Evolutionary conservation across 1,140 invertebrate genomes (phyloP), one percentile per base, ranked within the genome.

Genomic region (Leguminivora glycinivorella): DNA sequence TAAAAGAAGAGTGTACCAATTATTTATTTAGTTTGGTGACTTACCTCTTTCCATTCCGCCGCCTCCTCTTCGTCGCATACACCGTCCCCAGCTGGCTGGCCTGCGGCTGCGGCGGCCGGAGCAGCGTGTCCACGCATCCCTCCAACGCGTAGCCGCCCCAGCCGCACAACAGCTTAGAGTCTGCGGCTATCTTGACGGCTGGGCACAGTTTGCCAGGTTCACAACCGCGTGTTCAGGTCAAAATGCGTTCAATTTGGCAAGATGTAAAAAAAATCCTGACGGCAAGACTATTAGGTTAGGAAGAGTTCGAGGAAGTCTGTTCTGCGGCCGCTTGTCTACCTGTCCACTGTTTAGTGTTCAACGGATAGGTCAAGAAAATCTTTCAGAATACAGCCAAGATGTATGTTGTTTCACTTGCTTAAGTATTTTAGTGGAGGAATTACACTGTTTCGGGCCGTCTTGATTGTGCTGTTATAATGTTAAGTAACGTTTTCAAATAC

Each of bases 11-110:
- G n/a, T n/a, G n/a, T n/a, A n/a, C n/a, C n/a, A 38, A 6, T 38
- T 38, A 12, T 12, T 38, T 38, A 38, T 9, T 14, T 9, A 38
- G 4, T 12, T 38, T 22, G 2, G 58, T 68, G 31, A 79, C 93
- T 92, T 92, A 98, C 98, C 97, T 98, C 93, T 98, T 98, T 76
- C 97, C 97, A 91, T 98, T 98, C 80, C 97, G 93, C 82, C 98
- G 93, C 85, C 98, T 93, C 80, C 98, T 92, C 89, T 98, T 99
- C 70, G 98, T 98, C 70, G 97, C 97, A 89, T 98, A 98, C 82
- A 98, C 98, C 78, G 98, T 98, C 72, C 97, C 96, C 76, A 98
- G 94, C 83, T 98, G 97, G 92, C 96, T 97, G 93, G 97, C 75
- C 74, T 90, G 85, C 68, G 88, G 84, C 77, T 88, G 88, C 79